Evolutionary conservation across 2,797 vertebrate species (phyloP).

Genomic region (Dicrostonyx torquatus): DNA sequence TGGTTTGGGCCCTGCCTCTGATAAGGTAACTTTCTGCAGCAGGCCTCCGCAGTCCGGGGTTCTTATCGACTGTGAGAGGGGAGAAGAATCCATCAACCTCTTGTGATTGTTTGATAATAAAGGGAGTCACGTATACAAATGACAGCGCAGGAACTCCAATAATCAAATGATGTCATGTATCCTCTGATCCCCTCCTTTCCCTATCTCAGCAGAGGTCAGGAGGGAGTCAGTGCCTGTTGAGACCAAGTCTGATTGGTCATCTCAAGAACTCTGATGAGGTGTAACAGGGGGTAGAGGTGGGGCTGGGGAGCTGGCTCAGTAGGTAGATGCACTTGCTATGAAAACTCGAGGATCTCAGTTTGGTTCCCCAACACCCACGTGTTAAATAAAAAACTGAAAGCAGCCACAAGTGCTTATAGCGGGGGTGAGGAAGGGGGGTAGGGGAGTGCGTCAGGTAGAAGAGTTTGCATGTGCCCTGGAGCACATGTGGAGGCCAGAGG

Average conservation of each 20-base stretch:
- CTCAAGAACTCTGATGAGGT: not conserved
- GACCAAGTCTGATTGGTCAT: not conserved
- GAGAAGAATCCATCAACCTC: conserved; percentile 41
- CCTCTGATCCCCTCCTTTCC: not conserved
- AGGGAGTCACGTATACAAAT: not conserved
- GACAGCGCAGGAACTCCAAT: not conserved
- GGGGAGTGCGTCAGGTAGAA: not conserved
- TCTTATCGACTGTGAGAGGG: not conserved
- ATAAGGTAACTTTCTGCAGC: not conserved
- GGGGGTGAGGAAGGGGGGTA: too few species aligned
- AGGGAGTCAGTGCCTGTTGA: not conserved
- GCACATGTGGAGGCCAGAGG: not conserved
- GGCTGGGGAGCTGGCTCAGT: not conserved
- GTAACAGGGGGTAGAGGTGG: not conserved
- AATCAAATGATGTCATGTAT: not conserved
- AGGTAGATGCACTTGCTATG: not conserved
- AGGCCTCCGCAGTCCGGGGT: not conserved
- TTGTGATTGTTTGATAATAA: not conserved
- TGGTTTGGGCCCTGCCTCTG: conserved; percentile 7
- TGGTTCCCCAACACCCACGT: not conserved
- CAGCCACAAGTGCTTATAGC: not conserved
- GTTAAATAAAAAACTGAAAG: not conserved
- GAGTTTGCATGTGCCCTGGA: too few species aligned
- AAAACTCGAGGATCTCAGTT: not conserved
- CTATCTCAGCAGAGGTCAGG: not conserved